Percentiles rank a stretch among this genome's conserved stretches.
Conservation (phyloP, 1,140 invertebrate genomes). For the Tetramorium alpestre region DNA sequence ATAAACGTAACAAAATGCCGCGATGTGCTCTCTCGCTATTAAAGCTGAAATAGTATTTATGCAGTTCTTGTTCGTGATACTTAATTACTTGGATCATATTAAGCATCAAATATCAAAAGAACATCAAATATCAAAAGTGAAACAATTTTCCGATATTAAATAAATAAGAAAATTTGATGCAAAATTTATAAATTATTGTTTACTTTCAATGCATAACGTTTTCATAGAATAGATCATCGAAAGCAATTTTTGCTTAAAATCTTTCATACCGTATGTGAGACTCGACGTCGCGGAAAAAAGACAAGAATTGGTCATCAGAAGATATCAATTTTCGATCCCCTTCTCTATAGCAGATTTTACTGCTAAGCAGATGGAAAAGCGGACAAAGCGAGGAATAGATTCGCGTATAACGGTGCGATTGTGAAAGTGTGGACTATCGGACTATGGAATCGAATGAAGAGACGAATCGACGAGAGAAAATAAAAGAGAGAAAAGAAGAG, state of each 20-base stretch:
- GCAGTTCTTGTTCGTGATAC: background rate
- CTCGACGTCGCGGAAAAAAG: background rate
- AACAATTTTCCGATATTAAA: background rate
- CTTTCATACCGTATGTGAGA: background rate
- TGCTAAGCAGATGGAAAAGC: slow-evolving; percentile 26
- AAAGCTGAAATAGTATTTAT: slow-evolving; percentile 15
- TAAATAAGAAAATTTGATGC: background rate
- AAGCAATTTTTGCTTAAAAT: background rate
- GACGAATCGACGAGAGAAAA: slow-evolving; percentile 20
- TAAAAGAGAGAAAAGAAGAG: slow-evolving; percentile 11
- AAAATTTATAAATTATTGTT: background rate
- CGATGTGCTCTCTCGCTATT: background rate
- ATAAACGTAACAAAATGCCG: slow-evolving; percentile 28
- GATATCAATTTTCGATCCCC: slow-evolving; percentile 7
- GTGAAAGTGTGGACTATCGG: slow-evolving; percentile 22
- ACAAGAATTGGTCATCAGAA: background rate
- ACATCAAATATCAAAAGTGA: background rate
- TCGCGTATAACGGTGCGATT: background rate
- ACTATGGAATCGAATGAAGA: slow-evolving; percentile 34
- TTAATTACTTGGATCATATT: background rate
- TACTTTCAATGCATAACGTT: background rate
- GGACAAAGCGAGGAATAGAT: slow-evolving; percentile 27
- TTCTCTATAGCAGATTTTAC: slow-evolving; percentile 15
- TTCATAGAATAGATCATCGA: background rate
- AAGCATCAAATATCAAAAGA: background rate